Evolutionary conservation across 1,140 invertebrate species (phyloP).

Genomic region (Brachionus rubens): DNA sequence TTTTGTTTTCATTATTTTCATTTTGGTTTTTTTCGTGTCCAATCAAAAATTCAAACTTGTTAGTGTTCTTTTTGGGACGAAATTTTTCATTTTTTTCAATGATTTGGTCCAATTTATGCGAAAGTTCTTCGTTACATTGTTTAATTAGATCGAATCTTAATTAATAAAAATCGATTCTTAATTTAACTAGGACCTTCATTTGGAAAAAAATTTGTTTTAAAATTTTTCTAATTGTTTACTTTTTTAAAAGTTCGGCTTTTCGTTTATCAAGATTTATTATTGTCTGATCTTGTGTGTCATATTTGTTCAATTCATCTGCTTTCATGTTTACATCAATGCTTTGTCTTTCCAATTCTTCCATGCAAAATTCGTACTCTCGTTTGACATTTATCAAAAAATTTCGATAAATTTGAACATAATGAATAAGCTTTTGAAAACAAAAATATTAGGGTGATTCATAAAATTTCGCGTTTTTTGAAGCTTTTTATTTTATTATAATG

Average conservation of each 20-base stretch:
- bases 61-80: constrained; percentile 51
- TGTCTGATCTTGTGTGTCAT: not conserved
- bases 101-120: constrained; percentile 50
- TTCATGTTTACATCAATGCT: constrained; percentile 55
- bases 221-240: not conserved
- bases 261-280: constrained; percentile 13
- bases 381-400: constrained; percentile 55
- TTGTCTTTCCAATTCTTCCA: constrained; percentile 57
- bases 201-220: no score
- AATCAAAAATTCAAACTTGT: constrained; percentile 53
- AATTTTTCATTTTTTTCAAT: constrained; percentile 51
- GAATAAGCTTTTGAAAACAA: constrained; percentile 53
- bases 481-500: no score
- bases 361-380: constrained; percentile 59
- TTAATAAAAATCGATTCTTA: no score
- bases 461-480: no score
- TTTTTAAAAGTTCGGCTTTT: constrained; percentile 27
- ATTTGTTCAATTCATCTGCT: constrained; percentile 48
- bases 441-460: no score
- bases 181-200: no score
- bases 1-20: constrained; percentile 47
- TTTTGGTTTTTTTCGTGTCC: constrained; percentile 51
- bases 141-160: constrained; percentile 53
- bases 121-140: constrained; percentile 54
- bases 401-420: constrained; percentile 57